Conservation (phyloP, 1,140 invertebrate genomes). For the Frieseomelitta varia region DNA sequence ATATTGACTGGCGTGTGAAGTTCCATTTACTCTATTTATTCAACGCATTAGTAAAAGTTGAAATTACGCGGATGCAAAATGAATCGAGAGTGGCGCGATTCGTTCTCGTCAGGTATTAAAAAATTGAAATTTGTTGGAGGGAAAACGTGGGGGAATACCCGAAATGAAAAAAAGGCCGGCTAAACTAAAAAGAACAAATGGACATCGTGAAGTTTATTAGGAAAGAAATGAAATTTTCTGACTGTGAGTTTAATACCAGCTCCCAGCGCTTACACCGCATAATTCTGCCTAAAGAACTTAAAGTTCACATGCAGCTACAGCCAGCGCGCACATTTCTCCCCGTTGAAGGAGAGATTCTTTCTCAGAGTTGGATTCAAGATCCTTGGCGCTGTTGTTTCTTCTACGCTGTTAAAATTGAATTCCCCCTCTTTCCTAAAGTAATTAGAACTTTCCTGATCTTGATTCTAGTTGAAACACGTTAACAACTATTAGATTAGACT, state of each 20-base stretch:
- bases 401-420: conserved; percentile 38
- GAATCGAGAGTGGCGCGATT: background rate
- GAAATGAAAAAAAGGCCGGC: background rate
- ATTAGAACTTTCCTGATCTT: conserved; percentile 50
- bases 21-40: background rate
- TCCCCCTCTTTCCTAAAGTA: conserved; percentile 38
- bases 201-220: conserved; percentile 42
- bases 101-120: background rate
- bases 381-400: conserved; percentile 10
- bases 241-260: conserved; percentile 52
- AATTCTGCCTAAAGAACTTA: conserved; percentile 48
- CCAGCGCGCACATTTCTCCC: conserved; percentile 29
- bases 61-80: background rate
- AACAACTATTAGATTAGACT: conserved; percentile 52
- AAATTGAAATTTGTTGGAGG: conserved; percentile 1
- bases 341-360: conserved; percentile 41
- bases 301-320: conserved; percentile 51
- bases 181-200: conserved; percentile 20
- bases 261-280: conserved; percentile 50
- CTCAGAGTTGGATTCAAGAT: conserved; percentile 44
- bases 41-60: background rate
- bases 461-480: conserved; percentile 8
- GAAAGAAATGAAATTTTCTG: conserved; percentile 58
- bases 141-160: background rate
- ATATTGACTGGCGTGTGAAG: background rate